phyloP scores from a whole-genome alignment of 1,140 invertebrate species.

The Euschistus heros region DNA sequence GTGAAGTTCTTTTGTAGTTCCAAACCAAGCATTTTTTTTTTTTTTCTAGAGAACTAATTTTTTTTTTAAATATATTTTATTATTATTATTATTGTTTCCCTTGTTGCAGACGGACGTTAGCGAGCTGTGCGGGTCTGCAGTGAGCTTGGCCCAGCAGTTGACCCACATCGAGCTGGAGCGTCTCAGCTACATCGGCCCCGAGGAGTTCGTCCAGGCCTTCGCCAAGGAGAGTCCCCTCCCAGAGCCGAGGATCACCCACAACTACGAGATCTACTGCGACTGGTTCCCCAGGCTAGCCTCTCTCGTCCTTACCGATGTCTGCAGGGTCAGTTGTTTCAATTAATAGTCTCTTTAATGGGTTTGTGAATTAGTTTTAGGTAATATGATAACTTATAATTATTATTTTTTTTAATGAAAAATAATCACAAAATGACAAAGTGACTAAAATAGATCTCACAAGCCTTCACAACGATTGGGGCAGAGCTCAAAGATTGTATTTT shows the following conservation, averaged over 20 bases:
- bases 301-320: conserved; percentile 85
- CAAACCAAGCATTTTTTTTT: no score
- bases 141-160: conserved; percentile 76
- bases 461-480: no score
- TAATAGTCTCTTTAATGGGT: background rate
- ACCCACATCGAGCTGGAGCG: conserved; percentile 87
- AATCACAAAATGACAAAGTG: no score
- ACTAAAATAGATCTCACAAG: no score
- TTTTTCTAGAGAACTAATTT: no score
- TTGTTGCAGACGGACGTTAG: conserved; percentile 53
- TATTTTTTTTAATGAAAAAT: no score
- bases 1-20: no score
- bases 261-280: conserved; percentile 86
- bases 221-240: conserved; percentile 51
- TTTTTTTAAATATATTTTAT: no score
- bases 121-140: conserved; percentile 65
- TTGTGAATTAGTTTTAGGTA: no score
- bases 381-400: no score
- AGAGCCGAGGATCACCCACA: conserved; percentile 52
- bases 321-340: conserved; percentile 53
- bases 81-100: no score
- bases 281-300: conserved; percentile 94
- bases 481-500: no score
- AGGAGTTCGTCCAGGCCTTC: conserved; percentile 91
- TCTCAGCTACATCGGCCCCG: conserved; percentile 84